Conservation (phyloP, 1,140 invertebrate species). For the Grapholita molesta region DNA sequence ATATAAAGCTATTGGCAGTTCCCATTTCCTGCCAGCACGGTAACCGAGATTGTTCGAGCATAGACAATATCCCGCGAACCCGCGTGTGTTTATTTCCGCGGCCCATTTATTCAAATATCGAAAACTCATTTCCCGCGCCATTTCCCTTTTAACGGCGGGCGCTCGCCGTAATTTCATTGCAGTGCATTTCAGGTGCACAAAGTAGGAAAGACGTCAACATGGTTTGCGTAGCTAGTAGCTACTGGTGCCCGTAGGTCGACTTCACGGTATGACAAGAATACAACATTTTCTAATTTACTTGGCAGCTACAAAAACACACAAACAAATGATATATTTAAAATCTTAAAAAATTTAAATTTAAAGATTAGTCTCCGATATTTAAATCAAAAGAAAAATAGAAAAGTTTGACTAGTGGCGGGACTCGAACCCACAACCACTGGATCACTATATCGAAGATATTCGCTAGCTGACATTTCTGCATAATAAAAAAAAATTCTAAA, state of each 20-base stretch:
- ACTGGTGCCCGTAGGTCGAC: neutral
- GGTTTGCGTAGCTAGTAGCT: neutral
- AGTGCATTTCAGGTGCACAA: slow-evolving; percentile 46
- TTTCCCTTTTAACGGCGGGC: slow-evolving; percentile 47
- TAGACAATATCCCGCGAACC: slow-evolving; percentile 58
- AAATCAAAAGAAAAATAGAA: too few relatives aligned
- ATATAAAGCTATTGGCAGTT: slow-evolving; percentile 1
- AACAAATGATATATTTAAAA: too few relatives aligned
- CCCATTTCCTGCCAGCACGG: slow-evolving; percentile 21
- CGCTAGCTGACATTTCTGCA: too few relatives aligned
- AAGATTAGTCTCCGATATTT: too few relatives aligned
- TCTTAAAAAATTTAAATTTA: too few relatives aligned
- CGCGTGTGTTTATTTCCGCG: slow-evolving; percentile 67
- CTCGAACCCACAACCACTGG: too few relatives aligned
- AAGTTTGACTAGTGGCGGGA: too few relatives aligned
- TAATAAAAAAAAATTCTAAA: too few relatives aligned
- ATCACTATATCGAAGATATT: too few relatives aligned
- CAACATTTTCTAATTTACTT: too few relatives aligned
- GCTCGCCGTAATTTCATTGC: slow-evolving; percentile 29
- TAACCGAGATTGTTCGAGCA: slow-evolving; percentile 33
- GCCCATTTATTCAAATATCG: slow-evolving; percentile 68
- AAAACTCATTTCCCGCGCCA: slow-evolving; percentile 68
- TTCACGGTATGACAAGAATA: too few relatives aligned
- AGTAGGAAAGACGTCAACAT: slow-evolving; percentile 18
- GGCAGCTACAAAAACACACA: too few relatives aligned